These are phyloP conservation scores for Xestia ashworthii DNA, from an alignment of 2,888 invertebrate genomes.

Conservation along the genomic window DNA sequence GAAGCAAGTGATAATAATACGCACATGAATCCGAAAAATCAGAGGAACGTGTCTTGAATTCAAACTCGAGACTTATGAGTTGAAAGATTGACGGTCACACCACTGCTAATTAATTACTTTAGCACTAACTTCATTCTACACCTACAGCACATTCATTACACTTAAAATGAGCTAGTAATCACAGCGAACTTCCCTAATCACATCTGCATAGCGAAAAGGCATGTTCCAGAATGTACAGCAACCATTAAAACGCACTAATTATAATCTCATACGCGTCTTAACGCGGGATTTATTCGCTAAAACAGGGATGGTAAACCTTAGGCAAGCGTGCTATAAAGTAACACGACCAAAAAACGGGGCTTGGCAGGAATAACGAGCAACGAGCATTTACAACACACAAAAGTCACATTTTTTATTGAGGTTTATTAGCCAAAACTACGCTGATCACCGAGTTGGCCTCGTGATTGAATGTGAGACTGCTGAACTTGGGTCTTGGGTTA, in stretches of 20 bases:
- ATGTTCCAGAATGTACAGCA: slow-evolving; percentile 32
- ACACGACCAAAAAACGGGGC: background rate
- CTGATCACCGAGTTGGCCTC: background rate
- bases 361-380: background rate
- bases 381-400: background rate
- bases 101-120: no score
- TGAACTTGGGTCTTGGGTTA: background rate
- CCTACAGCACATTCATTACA: background rate
- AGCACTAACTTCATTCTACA: background rate
- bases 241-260: slow-evolving; percentile 61
- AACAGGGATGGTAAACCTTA: slow-evolving; percentile 10
- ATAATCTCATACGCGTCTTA: slow-evolving; percentile 59
- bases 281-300: slow-evolving; percentile 51
- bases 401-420: background rate
- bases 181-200: slow-evolving; percentile 16
- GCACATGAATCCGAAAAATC: no score
- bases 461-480: background rate
- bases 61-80: no score
- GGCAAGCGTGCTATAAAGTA: background rate
- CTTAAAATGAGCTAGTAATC: background rate
- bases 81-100: no score
- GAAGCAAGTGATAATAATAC: no score
- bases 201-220: slow-evolving; percentile 37
- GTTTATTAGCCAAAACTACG: background rate
- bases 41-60: no score